Evolutionary conservation across 2,113 vertebrate species (phyloP), one percentile per base, ranked within the genome.

Genomic region (Datnioides undecimradiatus): DNA sequence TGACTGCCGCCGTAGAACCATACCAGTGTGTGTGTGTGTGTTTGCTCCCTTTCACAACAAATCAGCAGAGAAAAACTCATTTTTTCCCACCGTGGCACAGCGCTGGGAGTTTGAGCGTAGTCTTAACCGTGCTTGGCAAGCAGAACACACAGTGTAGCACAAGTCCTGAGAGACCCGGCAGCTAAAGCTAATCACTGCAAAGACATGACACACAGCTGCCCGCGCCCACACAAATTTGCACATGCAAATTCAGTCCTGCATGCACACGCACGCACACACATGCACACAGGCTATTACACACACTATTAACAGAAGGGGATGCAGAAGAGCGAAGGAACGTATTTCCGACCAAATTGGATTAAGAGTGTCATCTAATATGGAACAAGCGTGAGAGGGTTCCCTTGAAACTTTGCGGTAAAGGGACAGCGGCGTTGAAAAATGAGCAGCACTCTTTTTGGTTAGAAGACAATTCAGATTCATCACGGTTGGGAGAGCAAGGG

Each of bases 181-280:
- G 80, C 84, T 73, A 82, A 79, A 86, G 83, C 87, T 92, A 88
- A 92, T 92, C 89, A 85, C 76, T 81, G 84, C 68, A 59, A 83
- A 92, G 78, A 91, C 84, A 86, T 83, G 87, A 87, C 87, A 89
- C 77, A 86, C 81, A 80, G 81, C 77, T 74, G 78, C 63, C 63
- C 6, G 40, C 33, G 9, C 76, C 67, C 72, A 58, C 65, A 62
- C 77, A 90, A 75, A 90, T 88, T 63, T 83, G 63, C 70, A 82
- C 83, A 74, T 76, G 76, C 51, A 81, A 80, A 87, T 51, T 23
- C 41, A 19, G 34, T 27, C 41, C 33, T 41, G 36, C 23, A 33
- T 17, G 7, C 65, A 68, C 23, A 31, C 63, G 36, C 23, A 33
- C 21, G 7, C 65, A 68, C 23, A 31, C 63, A 48, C 31, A 52